Conservation (phyloP, 2,888 invertebrate genomes). For the Pristionchus exspectatus region DNA sequence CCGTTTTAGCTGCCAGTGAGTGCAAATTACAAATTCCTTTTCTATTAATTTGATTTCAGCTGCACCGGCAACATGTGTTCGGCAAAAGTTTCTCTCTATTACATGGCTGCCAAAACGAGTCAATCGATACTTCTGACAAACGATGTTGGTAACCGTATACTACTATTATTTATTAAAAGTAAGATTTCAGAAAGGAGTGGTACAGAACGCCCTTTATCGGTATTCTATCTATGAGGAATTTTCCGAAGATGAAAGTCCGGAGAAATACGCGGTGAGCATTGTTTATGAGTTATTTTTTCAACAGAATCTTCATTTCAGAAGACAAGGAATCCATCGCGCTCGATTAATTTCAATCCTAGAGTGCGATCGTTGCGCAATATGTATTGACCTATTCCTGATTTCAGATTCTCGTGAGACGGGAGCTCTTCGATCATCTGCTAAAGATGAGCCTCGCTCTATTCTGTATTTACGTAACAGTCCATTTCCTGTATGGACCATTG, state of each 20-base stretch:
- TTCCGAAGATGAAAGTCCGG: background rate
- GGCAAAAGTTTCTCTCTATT: background rate
- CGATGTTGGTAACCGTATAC: background rate
- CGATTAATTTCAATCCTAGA: background rate
- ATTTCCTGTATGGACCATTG: background rate
- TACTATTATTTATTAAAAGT: background rate
- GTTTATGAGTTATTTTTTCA: background rate
- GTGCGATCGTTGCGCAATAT: background rate
- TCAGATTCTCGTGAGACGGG: background rate
- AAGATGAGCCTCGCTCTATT: background rate
- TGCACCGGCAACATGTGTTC: background rate
- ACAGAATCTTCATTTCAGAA: background rate
- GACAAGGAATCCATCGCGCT: background rate
- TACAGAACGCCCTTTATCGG: background rate
- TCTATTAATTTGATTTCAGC: background rate
- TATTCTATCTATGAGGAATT: background rate
- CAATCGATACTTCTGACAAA: background rate
- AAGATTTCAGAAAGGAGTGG: background rate
- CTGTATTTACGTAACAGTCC: background rate
- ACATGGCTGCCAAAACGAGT: background rate
- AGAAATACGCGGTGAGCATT: background rate
- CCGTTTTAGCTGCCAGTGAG: background rate
- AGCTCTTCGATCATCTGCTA: background rate
- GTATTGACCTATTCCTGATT: background rate
- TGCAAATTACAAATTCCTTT: background rate